A percentile compares a stretch with the other conserved stretches of the same genome.
Evolutionary conservation across 2,888 invertebrate species (phyloP).

Genomic region (Incurvaria masculella): DNA sequence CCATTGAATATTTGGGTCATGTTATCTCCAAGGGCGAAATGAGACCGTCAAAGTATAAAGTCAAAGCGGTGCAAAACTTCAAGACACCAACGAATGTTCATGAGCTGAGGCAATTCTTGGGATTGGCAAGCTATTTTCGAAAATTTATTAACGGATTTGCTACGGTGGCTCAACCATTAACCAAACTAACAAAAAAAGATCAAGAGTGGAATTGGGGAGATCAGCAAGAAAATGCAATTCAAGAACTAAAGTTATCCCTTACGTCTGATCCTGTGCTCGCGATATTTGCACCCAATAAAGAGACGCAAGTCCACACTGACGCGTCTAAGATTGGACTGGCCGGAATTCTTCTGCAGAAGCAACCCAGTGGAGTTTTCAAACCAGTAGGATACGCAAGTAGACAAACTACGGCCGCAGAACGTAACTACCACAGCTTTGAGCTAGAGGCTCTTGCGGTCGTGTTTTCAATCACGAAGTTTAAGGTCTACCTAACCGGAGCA

Average conservation of each 20-base stretch:
- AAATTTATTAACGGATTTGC: slow-evolving; percentile 13
- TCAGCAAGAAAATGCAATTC: slow-evolving; percentile 4
- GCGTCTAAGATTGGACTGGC: slow-evolving; percentile 8
- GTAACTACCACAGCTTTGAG: slow-evolving; percentile 16
- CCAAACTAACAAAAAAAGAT: slow-evolving; percentile 10
- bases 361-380: slow-evolving; percentile 10
- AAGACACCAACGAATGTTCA: slow-evolving; percentile 11
- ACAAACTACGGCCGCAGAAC: slow-evolving; percentile 12
- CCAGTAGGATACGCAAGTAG: slow-evolving; percentile 16
- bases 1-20: slow-evolving; percentile 9
- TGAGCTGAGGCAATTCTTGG: slow-evolving; percentile 14
- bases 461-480: background rate
- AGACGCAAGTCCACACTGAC: slow-evolving; percentile 11
- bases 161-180: slow-evolving; percentile 10
- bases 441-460: background rate
- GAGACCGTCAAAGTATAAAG: slow-evolving; percentile 4
- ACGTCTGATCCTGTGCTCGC: slow-evolving; percentile 1
- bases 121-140: slow-evolving; percentile 12
- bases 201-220: slow-evolving; percentile 5
- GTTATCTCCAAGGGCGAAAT: slow-evolving; percentile 5
- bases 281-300: slow-evolving; percentile 1
- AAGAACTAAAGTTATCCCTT: slow-evolving; percentile 1
- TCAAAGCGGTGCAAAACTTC: slow-evolving; percentile 7
- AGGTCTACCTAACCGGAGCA: background rate
- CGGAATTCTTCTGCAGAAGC: slow-evolving; percentile 10